Evolutionary conservation across 1,140 invertebrate genomes (phyloP), one percentile per base, ranked within the genome.

Genomic region (Megalopta genalis): DNA sequence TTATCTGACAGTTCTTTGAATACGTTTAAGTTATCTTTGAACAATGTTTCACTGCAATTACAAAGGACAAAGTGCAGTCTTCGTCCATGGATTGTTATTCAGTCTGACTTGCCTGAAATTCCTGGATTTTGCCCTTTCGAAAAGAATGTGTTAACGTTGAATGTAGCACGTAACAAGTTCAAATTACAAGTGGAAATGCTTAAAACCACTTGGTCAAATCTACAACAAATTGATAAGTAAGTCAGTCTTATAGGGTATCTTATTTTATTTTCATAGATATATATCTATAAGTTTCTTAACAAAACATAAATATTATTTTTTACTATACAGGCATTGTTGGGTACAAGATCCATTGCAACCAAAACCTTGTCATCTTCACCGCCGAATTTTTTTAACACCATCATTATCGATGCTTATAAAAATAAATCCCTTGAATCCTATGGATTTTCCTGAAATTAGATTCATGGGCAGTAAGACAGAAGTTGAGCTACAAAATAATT

Each of bases 401-500:
- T 85, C 84, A n/a, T 63, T 92, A 60, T 93, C 93, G 1, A 75
- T 93, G 77, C 77, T 82, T 0, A 76, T 93, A 37, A 91, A 86
- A 57, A 63, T 93, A 14, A 82, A 93, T 88, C 90, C 91, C 8
- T 69, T 87, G 6, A 73, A 90, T 71, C 71, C 86, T 7, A 86
- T 76, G 39, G 77, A 82, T 46, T 81, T 87, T 57, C 93, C 91
- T 60, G 86, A 88, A 72, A 90, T 93, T 16, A 90, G 90, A 80
- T 90, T 93, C 79, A 77, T 91, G 37, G 93, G 93, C 23, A 89
- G 88, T 25, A 88, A 91, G 59, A 83, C 39, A n/a, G 84, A 89
- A 39, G 89, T 91, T 5, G 71, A 88, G 60, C 87, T 87, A 76
- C 86, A 86, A 57, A 86, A 59, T 72, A 70, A 88, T 16, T 78